Percentiles rank a stretch among this genome's conserved stretches.
These are phyloP conservation scores for Esperia sulphurella DNA, from an alignment of 2,888 invertebrate genomes.

Conservation along the genomic window DNA sequence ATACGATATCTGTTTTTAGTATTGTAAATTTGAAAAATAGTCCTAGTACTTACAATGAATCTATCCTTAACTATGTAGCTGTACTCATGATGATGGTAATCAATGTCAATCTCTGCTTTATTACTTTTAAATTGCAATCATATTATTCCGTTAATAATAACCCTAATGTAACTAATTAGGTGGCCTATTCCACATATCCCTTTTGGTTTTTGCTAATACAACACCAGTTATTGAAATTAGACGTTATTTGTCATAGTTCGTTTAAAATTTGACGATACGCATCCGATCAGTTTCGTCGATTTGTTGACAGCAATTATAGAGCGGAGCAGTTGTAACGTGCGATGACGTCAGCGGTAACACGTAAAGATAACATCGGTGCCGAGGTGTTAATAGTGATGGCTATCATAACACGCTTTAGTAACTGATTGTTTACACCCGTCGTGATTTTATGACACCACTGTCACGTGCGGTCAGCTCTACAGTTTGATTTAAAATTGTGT, in stretches of 20 bases:
- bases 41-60: no score
- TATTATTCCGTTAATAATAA: no score
- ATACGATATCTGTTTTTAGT: not conserved
- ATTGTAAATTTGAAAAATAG: not conserved
- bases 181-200: no score
- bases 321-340: slow-evolving; percentile 10
- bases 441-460: slow-evolving; percentile 13
- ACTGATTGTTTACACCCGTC: slow-evolving; percentile 36
- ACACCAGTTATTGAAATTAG: not conserved
- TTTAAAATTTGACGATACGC: not conserved
- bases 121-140: no score
- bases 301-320: slow-evolving; percentile 5
- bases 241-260: not conserved
- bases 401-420: slow-evolving; percentile 34
- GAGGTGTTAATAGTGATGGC: slow-evolving; percentile 33
- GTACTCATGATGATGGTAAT: no score
- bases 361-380: slow-evolving; percentile 26
- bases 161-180: slow-evolving; percentile 1
- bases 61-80: not conserved
- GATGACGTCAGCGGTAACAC: slow-evolving; percentile 18
- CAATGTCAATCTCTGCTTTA: no score
- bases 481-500: not conserved
- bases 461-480: not conserved
- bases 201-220: no score
- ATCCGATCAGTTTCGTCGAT: slow-evolving; percentile 1